Conservation (phyloP, 1,140 invertebrate genomes). For the Euura saliciscinereae region DNA sequence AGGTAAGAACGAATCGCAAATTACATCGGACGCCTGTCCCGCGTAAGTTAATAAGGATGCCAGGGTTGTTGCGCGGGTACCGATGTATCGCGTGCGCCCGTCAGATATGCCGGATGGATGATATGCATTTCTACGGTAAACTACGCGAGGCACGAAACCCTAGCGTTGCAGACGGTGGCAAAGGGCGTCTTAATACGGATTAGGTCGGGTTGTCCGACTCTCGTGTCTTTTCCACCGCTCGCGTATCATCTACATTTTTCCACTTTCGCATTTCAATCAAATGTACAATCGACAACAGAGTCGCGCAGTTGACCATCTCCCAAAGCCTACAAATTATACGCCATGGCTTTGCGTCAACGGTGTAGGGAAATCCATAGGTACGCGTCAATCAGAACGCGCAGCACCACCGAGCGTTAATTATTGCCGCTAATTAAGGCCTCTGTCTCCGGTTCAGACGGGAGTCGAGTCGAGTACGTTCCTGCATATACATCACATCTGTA, state of each 20-base stretch:
- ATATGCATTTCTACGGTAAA: conserved; percentile 3
- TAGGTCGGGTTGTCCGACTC: neutral
- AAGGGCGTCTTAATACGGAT: conserved; percentile 2
- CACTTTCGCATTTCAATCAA: too few relatives aligned
- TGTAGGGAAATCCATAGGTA: neutral
- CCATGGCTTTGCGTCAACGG: too few relatives aligned
- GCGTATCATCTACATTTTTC: too few relatives aligned
- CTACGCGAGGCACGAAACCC: neutral
- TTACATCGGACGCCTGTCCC: neutral
- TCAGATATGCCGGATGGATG: conserved; percentile 2
- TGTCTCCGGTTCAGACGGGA: neutral
- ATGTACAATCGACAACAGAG: too few relatives aligned
- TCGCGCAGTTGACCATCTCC: too few relatives aligned
- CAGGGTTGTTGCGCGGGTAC: too few relatives aligned
- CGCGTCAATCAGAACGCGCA: neutral
- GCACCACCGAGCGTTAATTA: neutral
- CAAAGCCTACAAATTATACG: too few relatives aligned
- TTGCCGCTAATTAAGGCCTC: conserved; percentile 2
- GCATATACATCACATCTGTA: neutral
- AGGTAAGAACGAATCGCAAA: neutral
- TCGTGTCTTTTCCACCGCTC: too few relatives aligned
- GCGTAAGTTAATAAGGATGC: conserved; percentile 1
- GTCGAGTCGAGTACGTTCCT: neutral
- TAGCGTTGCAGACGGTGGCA: neutral
- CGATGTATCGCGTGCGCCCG: neutral